These are phyloP conservation scores for Alligator mississippiensis DNA, from an alignment of 2,113 vertebrate species.

Conservation along the genomic window DNA sequence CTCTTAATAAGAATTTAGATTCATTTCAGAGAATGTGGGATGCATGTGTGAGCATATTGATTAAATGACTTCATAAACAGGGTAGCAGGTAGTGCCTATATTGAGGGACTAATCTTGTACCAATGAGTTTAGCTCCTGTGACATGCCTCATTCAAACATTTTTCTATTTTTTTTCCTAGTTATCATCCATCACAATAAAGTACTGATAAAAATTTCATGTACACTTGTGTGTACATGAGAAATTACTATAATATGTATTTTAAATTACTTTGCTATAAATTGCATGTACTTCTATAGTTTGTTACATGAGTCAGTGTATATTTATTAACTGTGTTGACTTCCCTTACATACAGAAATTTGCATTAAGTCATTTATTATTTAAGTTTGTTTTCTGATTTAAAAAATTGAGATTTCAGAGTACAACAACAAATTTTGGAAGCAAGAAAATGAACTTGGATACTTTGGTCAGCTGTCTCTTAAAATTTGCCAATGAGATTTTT, in stretches of 20 bases:
- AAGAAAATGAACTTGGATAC: background rate
- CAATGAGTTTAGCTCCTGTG: too few species aligned
- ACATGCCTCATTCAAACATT: too few species aligned
- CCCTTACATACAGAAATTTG: background rate
- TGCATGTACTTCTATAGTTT: background rate
- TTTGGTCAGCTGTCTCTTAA: background rate
- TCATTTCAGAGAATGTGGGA: background rate
- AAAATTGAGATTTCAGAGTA: background rate
- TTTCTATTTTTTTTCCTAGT: too few species aligned
- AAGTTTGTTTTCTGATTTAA: too few species aligned
- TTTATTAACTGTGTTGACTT: background rate
- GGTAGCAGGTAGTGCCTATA: too few species aligned
- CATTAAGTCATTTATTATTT: background rate
- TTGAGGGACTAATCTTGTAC: too few species aligned
- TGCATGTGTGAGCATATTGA: background rate
- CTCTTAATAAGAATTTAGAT: background rate
- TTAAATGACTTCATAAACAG: background rate
- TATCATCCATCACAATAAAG: background rate
- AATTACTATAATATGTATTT: background rate
- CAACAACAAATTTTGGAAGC: background rate
- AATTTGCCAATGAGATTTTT: fast-evolving
- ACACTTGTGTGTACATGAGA: background rate
- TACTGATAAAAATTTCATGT: background rate
- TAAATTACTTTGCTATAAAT: background rate
- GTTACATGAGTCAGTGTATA: background rate